These are phyloP conservation scores for Agelastica alni DNA, from an alignment of 2,888 invertebrate genomes.

Conservation along the genomic window DNA sequence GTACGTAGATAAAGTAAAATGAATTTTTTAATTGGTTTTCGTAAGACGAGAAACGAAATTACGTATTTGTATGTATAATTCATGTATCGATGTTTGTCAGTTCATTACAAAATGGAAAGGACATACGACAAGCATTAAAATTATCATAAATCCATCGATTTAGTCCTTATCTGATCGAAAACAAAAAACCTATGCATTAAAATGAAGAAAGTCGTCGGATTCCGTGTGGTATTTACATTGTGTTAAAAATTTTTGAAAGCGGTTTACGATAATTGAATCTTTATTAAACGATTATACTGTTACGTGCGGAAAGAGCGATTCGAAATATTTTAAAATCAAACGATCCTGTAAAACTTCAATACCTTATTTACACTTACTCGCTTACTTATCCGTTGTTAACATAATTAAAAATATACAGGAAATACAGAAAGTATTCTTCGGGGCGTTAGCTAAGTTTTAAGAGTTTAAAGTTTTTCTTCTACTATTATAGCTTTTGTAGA, in stretches of 20 bases:
- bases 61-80: constrained; percentile 15
- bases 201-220: constrained; percentile 31
- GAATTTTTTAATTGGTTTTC: constrained; percentile 18
- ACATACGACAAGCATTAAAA: constrained; percentile 27
- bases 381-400: too few relatives aligned
- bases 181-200: constrained; percentile 36
- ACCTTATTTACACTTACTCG: too few relatives aligned
- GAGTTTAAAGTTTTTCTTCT: too few relatives aligned
- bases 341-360: too few relatives aligned
- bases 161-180: constrained; percentile 34
- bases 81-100: constrained; percentile 16
- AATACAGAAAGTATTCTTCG: too few relatives aligned
- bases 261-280: constrained; percentile 35
- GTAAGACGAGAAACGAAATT: constrained; percentile 2
- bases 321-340: too few relatives aligned
- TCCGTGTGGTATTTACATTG: constrained; percentile 32
- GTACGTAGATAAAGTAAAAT: constrained; percentile 6
- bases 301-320: too few relatives aligned
- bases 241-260: constrained; percentile 31
- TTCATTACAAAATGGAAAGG: constrained; percentile 27
- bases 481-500: too few relatives aligned
- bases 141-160: constrained; percentile 32
- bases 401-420: too few relatives aligned
- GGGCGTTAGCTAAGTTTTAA: too few relatives aligned
- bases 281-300: constrained; percentile 27